Evolutionary conservation across 2,888 invertebrate genomes (phyloP).

Genomic region (Caenorhabditis sp.): DNA sequence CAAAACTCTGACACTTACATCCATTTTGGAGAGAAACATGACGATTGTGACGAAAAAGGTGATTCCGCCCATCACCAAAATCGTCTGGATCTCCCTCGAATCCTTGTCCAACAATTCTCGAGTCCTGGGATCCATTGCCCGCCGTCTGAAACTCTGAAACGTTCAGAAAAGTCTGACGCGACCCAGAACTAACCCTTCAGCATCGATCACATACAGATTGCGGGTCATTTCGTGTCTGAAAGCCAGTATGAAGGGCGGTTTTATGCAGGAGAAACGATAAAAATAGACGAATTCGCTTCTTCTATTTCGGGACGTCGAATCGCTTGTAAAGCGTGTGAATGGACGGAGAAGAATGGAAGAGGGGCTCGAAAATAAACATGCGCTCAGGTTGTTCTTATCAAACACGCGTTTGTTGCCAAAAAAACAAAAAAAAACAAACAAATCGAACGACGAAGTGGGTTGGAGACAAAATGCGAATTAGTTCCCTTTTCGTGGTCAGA

Average conservation of each 20-base stretch:
- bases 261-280: not conserved
- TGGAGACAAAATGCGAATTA: too few relatives aligned
- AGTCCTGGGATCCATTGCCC: conserved; percentile 19
- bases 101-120: conserved; percentile 44
- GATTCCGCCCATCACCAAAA: conserved; percentile 52
- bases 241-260: not conserved
- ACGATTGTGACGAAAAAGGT: conserved; percentile 52
- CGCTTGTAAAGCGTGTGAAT: too few relatives aligned
- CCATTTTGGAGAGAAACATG: conserved; percentile 43
- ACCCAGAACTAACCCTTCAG: conserved; percentile 26
- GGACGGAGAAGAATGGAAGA: too few relatives aligned
- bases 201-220: conserved; percentile 25
- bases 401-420: too few relatives aligned
- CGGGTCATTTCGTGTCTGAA: conserved; percentile 17
- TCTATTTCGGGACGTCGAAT: too few relatives aligned
- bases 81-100: conserved; percentile 47
- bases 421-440: too few relatives aligned
- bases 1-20: conserved; percentile 35
- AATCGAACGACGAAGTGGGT: too few relatives aligned
- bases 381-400: too few relatives aligned
- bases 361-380: too few relatives aligned
- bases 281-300: not conserved
- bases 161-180: too few relatives aligned
- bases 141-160: conserved; percentile 10
- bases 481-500: too few relatives aligned